Evolutionary conservation across 2,888 invertebrate species (phyloP).

Genomic region (Drosophila cracens): DNA sequence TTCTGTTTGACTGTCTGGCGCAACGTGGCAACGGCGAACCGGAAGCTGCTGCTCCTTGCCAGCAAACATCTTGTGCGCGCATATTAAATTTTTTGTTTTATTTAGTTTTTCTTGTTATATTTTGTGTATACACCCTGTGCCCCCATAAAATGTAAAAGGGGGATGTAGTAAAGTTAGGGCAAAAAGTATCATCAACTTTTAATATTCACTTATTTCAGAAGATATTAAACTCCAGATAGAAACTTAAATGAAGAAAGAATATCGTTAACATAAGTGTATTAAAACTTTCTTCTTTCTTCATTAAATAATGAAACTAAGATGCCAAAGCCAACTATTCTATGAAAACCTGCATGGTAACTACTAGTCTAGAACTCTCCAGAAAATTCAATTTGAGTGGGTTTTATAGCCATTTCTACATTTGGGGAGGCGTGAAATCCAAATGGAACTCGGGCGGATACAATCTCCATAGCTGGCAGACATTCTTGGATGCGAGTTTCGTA

Average conservation of each 20-base stretch:
- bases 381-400: slow-evolving; percentile 7
- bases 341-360: slow-evolving; percentile 1
- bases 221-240: not conserved
- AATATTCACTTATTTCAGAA: not conserved
- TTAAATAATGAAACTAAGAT: not conserved
- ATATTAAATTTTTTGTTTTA: slow-evolving; percentile 72
- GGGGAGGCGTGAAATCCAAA: slow-evolving; percentile 64
- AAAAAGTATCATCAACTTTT: not conserved
- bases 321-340: not conserved
- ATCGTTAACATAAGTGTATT: too few species aligned
- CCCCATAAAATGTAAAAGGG: not conserved
- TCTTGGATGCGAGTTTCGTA: slow-evolving; percentile 40
- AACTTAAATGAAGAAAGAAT: not conserved
- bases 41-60: slow-evolving; percentile 45
- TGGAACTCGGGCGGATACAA: slow-evolving; percentile 1
- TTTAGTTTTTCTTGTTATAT: slow-evolving; percentile 45
- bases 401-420: slow-evolving; percentile 43
- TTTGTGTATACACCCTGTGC: slow-evolving; percentile 21
- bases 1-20: slow-evolving; percentile 48
- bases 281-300: too few species aligned
- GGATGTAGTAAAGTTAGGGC: too few species aligned
- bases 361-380: not conserved
- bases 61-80: slow-evolving; percentile 73
- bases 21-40: slow-evolving; percentile 23
- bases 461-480: slow-evolving; percentile 7